A percentile compares a stretch with the other conserved stretches of the same genome.
Conservation (phyloP, 2,797 vertebrate species). For the Acrocephalus scirpaceus region DNA sequence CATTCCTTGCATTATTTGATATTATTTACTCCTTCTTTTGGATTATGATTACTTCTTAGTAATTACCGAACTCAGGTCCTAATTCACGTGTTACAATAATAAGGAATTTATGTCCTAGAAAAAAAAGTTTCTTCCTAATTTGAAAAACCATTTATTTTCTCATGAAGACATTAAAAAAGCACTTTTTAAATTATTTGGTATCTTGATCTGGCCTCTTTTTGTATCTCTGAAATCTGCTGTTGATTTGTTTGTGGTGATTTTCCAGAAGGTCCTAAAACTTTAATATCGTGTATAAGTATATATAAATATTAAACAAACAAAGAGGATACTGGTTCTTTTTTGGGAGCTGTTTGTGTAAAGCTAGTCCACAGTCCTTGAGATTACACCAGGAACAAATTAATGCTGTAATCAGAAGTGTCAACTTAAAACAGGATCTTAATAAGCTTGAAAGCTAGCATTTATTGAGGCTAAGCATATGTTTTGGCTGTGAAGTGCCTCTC, state of each 20-base stretch:
- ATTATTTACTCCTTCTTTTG: not conserved
- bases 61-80: not conserved
- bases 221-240: too few species aligned
- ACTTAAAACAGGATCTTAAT: conserved; percentile 16
- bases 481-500: conserved; percentile 13
- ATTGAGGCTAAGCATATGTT: conserved; percentile 22
- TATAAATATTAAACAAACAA: not conserved
- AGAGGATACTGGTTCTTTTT: not conserved
- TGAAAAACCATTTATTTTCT: not conserved
- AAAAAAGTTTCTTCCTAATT: not conserved
- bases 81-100: rapidly evolving
- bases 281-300: too few species aligned
- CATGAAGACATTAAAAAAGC: not conserved
- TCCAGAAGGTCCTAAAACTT: too few species aligned
- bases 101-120: not conserved
- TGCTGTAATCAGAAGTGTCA: conserved; percentile 1
- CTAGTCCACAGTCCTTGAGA: not conserved
- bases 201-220: not conserved
- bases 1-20: not conserved
- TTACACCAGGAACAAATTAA: conserved; percentile 20
- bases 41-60: not conserved
- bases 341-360: not conserved
- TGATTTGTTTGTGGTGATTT: too few species aligned
- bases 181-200: not conserved
- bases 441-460: conserved; percentile 21